A percentile compares a stretch with the other conserved stretches of the same genome.
phyloP scores from a whole-genome alignment of 2,888 invertebrate genomes.

The Polydrusus tereticollis region DNA sequence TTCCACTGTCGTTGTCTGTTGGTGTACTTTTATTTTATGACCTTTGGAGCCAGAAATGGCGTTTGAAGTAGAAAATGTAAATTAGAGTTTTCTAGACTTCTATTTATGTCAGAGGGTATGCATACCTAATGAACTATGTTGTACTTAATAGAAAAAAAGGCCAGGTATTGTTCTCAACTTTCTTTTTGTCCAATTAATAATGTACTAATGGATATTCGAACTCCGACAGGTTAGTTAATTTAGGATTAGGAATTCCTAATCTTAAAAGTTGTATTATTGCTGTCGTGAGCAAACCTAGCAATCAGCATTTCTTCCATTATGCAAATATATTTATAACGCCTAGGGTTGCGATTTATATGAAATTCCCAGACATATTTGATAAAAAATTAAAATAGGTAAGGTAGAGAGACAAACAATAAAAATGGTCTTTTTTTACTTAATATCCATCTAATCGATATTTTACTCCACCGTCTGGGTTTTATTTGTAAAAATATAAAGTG shows the following conservation, averaged over 20 bases:
- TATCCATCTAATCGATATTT: constrained; percentile 49
- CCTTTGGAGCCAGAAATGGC: background rate
- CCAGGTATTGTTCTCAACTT: no score
- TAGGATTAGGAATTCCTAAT: no score
- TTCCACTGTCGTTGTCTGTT: background rate
- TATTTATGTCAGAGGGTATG: no score
- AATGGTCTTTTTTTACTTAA: constrained; percentile 40
- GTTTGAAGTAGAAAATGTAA: background rate
- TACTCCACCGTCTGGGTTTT: constrained; percentile 47
- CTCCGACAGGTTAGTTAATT: no score
- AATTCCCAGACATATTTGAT: constrained; percentile 39
- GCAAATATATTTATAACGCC: background rate
- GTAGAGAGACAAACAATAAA: constrained; percentile 34
- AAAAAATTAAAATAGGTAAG: constrained; percentile 37
- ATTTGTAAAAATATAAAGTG: constrained; percentile 43
- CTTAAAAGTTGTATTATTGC: no score
- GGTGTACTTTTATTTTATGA: constrained; percentile 23
- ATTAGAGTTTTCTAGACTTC: background rate
- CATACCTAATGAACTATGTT: no score
- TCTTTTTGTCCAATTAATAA: no score
- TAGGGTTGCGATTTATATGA: constrained; percentile 6
- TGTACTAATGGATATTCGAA: no score
- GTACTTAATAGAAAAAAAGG: no score
- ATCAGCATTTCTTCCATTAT: no score
- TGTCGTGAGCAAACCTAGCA: background rate